Conservation (phyloP, 2,113 vertebrate genomes). For the Cisticola juncidis region DNA sequence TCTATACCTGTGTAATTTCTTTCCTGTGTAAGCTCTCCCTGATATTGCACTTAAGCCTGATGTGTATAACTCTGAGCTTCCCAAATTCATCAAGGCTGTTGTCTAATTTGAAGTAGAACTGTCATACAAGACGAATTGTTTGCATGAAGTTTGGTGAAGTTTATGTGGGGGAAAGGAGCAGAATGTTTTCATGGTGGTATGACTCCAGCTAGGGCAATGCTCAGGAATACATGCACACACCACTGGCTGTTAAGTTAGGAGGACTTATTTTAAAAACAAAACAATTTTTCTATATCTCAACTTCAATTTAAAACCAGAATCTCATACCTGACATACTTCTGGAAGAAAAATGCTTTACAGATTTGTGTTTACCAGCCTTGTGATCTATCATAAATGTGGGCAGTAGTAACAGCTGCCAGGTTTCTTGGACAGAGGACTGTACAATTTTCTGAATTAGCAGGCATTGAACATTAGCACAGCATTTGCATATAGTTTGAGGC, state of each 20-base stretch:
- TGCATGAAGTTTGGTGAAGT: not conserved
- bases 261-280: not conserved
- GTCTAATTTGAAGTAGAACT: not conserved
- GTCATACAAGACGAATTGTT: not conserved
- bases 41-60: not conserved
- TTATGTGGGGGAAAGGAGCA: not conserved
- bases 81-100: not conserved
- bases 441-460: not conserved
- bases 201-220: not conserved
- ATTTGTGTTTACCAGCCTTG: not conserved
- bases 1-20: not conserved
- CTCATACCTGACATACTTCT: not conserved
- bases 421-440: not conserved
- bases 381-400: not conserved
- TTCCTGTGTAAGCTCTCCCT: not conserved
- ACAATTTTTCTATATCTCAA: not conserved
- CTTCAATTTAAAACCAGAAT: not conserved
- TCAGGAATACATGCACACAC: not conserved
- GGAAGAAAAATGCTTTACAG: not conserved
- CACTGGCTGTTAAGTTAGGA: not conserved
- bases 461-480: not conserved
- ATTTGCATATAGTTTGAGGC: not conserved
- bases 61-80: not conserved
- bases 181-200: fast-evolving
- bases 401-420: not conserved